A percentile compares a stretch with the other conserved stretches of the same genome.
phyloP scores from a whole-genome alignment of 2,888 invertebrate genomes.

The Zaprionus obscuricornis region DNA sequence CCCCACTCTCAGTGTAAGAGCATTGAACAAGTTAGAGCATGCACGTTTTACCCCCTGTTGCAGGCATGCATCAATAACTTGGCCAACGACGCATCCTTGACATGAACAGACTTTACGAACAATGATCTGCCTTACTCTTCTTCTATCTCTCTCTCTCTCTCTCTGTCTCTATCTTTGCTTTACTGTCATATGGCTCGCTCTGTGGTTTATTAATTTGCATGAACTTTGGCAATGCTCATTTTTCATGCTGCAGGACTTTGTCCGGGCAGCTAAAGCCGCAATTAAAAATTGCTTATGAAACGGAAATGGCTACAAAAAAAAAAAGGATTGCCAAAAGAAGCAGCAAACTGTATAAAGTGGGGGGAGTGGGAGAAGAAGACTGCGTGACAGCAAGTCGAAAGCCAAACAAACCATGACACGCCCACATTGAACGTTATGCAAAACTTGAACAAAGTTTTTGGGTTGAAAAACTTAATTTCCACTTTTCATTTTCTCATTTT shows the following conservation, averaged over 20 bases:
- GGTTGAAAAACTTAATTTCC: conserved; percentile 67
- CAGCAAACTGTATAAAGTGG: background rate
- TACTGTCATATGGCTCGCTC: conserved; percentile 28
- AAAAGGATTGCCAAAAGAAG: background rate
- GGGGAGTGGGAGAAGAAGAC: conserved; percentile 2
- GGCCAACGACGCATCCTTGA: conserved; percentile 39
- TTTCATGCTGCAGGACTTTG: conserved; percentile 56
- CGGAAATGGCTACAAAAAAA: conserved; percentile 54
- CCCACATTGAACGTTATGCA: conserved; percentile 52
- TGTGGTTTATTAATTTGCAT: conserved; percentile 74
- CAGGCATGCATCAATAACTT: conserved; percentile 65
- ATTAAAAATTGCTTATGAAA: conserved; percentile 75
- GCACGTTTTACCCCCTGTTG: conserved; percentile 31
- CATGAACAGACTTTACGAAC: conserved; percentile 12
- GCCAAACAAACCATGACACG: conserved; percentile 17
- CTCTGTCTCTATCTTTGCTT: conserved; percentile 5
- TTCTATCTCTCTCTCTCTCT: background rate
- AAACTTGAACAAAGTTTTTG: conserved; percentile 52
- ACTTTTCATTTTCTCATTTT: conserved; percentile 23
- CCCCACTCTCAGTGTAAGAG: too few species aligned
- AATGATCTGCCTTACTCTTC: background rate
- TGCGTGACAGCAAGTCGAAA: conserved; percentile 5
- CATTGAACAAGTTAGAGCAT: conserved; percentile 11
- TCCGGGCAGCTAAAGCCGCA: conserved; percentile 59
- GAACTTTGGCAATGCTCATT: conserved; percentile 65